Evolutionary conservation across 2,888 invertebrate genomes (phyloP).

Genomic region (Adelphocoris suturalis): DNA sequence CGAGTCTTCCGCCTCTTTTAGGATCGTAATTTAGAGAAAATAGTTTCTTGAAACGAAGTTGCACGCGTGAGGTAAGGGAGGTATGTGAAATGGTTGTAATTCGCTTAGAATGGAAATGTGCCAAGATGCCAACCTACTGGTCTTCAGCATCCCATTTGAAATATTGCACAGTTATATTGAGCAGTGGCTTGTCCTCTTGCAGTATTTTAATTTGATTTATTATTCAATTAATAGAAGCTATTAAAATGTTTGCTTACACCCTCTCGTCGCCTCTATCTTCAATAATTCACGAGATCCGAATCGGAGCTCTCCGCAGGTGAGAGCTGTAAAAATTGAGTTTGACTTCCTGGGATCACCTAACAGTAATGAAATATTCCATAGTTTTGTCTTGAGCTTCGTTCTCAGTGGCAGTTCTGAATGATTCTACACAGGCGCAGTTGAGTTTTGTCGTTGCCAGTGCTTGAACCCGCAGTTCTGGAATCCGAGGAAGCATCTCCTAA

Average conservation of each 20-base stretch:
- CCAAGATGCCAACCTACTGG: conserved; percentile 54
- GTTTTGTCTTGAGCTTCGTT: no score
- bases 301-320: background rate
- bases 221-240: conserved; percentile 65
- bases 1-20: background rate
- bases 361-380: no score
- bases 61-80: conserved; percentile 54
- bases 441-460: no score
- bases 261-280: conserved; percentile 59
- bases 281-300: background rate
- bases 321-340: background rate
- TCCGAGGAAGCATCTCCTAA: no score
- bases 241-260: conserved; percentile 65
- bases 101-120: conserved; percentile 53
- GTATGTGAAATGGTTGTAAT: conserved; percentile 55
- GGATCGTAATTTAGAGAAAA: background rate
- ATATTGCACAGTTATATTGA: conserved; percentile 59
- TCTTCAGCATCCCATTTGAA: conserved; percentile 53
- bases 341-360: background rate
- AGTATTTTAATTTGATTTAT: conserved; percentile 60
- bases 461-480: no score
- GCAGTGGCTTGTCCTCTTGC: conserved; percentile 30
- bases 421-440: no score
- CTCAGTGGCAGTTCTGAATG: no score
- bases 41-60: conserved; percentile 30